phyloP scores from a whole-genome alignment of 1,140 invertebrate genomes.

The Camponotus pennsylvanicus region DNA sequence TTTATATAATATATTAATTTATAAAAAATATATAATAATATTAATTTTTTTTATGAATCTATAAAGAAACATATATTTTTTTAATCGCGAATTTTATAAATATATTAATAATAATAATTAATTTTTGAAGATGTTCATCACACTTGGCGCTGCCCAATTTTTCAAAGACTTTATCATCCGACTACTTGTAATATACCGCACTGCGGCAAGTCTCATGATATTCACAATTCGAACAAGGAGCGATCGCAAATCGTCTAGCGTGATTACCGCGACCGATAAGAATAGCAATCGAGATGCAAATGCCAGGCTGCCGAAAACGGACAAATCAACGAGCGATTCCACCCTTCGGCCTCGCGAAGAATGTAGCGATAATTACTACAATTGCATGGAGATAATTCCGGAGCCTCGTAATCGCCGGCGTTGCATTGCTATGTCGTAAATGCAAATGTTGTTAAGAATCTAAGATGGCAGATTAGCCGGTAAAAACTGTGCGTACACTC shows the following conservation, averaged over 20 bases:
- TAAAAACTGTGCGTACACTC: constrained; percentile 33
- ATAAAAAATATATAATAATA: too few species aligned
- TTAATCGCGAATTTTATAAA: too few species aligned
- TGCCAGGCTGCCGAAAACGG: constrained; percentile 72
- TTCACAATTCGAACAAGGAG: constrained; percentile 41
- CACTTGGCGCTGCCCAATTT: neutral
- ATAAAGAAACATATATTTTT: too few species aligned
- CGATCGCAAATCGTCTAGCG: constrained; percentile 47
- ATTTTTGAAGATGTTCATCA: neutral
- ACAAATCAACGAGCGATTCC: constrained; percentile 68
- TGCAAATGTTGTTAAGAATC: constrained; percentile 76
- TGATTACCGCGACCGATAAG: constrained; percentile 47
- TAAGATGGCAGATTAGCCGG: constrained; percentile 72
- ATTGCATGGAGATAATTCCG: constrained; percentile 71
- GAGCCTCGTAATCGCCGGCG: constrained; percentile 74
- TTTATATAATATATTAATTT: too few species aligned
- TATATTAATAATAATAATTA: constrained; percentile 7
- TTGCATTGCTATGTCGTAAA: constrained; percentile 72
- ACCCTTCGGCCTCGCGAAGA: constrained; percentile 19
- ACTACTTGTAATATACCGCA: constrained; percentile 30
- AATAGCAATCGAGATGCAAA: constrained; percentile 67
- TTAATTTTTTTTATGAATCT: too few species aligned
- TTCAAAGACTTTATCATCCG: neutral
- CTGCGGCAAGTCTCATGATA: constrained; percentile 45
- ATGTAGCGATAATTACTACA: constrained; percentile 74